Evolutionary conservation across 2,113 vertebrate species (phyloP).

Genomic region (Pachypanchax playfairii): DNA sequence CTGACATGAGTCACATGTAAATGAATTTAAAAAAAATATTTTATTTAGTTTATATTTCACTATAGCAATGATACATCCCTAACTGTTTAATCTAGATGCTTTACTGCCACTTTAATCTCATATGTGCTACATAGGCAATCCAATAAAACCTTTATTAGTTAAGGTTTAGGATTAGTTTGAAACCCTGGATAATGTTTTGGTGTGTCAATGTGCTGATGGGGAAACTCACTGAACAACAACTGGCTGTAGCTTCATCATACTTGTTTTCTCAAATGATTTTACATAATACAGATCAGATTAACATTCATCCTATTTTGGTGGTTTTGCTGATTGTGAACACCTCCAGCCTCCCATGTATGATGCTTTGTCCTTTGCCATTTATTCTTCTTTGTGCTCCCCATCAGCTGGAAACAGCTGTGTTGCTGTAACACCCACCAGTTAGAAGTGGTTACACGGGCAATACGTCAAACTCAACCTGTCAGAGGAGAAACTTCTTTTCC

Average conservation of each 20-base stretch:
- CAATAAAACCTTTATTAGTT: no score
- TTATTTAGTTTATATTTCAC: no score
- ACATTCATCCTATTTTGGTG: not conserved
- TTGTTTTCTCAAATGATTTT: not conserved
- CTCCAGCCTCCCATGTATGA: slow-evolving; percentile 11
- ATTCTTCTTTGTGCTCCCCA: slow-evolving; percentile 42
- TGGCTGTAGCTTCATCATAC: not conserved
- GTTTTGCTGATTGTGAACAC: slow-evolving; percentile 5
- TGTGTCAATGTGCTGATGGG: not conserved
- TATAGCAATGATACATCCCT: no score
- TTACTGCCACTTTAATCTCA: no score
- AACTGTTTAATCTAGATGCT: no score
- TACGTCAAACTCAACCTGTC: slow-evolving; percentile 41
- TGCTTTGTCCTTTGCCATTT: slow-evolving; percentile 25
- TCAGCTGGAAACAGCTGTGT: slow-evolving; percentile 38
- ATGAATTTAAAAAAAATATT: no score
- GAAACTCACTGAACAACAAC: no score
- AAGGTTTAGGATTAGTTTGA: no score
- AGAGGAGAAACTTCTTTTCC: slow-evolving; percentile 9
- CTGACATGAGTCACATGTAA: no score
- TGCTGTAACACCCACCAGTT: slow-evolving; percentile 17
- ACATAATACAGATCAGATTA: slow-evolving; percentile 5
- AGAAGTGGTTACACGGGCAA: slow-evolving; percentile 48
- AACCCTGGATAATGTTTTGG: no score
- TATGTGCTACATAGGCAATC: no score